A percentile compares a stretch with the other conserved stretches of the same genome.
Evolutionary conservation across 2,113 vertebrate species (phyloP).

Genomic region (Oncorhynchus masou): DNA sequence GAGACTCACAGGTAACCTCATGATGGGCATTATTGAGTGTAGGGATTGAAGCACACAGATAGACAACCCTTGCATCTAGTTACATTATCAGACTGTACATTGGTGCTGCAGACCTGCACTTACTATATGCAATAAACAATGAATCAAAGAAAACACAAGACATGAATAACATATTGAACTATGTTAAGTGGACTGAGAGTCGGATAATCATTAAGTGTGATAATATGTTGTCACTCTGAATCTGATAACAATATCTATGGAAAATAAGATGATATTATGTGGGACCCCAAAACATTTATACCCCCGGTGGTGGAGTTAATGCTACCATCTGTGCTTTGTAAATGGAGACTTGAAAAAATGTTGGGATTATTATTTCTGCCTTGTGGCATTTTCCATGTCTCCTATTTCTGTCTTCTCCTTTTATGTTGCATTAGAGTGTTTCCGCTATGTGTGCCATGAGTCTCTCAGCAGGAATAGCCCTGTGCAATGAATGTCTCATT

Average conservation of each 20-base stretch:
- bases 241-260: background rate
- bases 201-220: background rate
- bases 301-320: background rate
- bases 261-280: background rate
- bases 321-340: background rate
- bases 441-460: background rate
- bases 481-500: too few relatives aligned
- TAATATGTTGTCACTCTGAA: background rate
- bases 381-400: slow-evolving; percentile 11
- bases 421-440: background rate
- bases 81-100: background rate
- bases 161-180: background rate
- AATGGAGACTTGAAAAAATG: background rate
- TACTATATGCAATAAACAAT: background rate
- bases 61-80: too few relatives aligned
- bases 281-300: background rate
- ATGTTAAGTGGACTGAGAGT: background rate
- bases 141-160: background rate
- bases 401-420: slow-evolving; percentile 35
- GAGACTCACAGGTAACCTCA: background rate
- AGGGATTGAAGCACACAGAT: too few relatives aligned
- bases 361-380: background rate
- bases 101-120: background rate
- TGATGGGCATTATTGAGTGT: too few relatives aligned
- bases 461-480: too few relatives aligned